Percentiles rank a stretch among this genome's conserved stretches.
phyloP scores from a whole-genome alignment of 2,113 vertebrate species.

The Zosterops hypoxanthus region DNA sequence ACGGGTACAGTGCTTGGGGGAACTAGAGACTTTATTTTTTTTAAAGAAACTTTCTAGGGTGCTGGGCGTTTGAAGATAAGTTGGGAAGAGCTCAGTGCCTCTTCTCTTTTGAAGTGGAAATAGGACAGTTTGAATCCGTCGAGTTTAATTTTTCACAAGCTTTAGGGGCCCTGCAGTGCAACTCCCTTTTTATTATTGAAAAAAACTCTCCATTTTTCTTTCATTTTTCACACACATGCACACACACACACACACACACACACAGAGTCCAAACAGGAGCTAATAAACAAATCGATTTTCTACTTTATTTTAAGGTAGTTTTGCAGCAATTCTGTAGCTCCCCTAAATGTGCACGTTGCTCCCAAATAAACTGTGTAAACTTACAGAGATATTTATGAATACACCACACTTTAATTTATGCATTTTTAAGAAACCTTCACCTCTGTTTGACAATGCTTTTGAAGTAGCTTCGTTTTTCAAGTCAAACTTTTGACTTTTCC shows the following conservation, averaged over 20 bases:
- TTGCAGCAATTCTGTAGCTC: background rate
- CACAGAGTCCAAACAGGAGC: conserved; percentile 31
- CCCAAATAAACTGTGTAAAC: background rate
- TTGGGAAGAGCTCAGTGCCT: conserved; percentile 93
- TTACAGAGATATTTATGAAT: conserved; percentile 24
- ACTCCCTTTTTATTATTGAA: conserved; percentile 90
- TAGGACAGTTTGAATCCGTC: conserved; percentile 99
- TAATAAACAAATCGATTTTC: conserved; percentile 70
- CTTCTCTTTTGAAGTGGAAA: conserved; percentile 99
- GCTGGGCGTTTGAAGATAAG: conserved; percentile 92
- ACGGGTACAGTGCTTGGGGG: conserved; percentile 96
- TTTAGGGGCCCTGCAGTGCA: conserved; percentile 89
- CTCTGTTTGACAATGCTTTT: conserved; percentile 77
- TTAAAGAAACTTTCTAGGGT: conserved; percentile 88
- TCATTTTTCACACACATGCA: conserved; percentile 43
- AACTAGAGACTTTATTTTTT: conserved; percentile 87
- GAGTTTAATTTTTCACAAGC: conserved; percentile 99
- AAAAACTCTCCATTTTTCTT: conserved; percentile 81
- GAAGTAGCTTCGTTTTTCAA: conserved; percentile 79
- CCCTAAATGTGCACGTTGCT: background rate
- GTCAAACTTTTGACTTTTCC: conserved; percentile 78
- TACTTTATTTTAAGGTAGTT: conserved; percentile 26
- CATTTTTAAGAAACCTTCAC: conserved; percentile 68
- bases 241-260: background rate
- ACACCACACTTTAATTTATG: conserved; percentile 52